Evolutionary conservation across 2,888 invertebrate genomes (phyloP), one percentile per base, ranked within the genome.

Genomic region (Chirona hameri): DNA sequence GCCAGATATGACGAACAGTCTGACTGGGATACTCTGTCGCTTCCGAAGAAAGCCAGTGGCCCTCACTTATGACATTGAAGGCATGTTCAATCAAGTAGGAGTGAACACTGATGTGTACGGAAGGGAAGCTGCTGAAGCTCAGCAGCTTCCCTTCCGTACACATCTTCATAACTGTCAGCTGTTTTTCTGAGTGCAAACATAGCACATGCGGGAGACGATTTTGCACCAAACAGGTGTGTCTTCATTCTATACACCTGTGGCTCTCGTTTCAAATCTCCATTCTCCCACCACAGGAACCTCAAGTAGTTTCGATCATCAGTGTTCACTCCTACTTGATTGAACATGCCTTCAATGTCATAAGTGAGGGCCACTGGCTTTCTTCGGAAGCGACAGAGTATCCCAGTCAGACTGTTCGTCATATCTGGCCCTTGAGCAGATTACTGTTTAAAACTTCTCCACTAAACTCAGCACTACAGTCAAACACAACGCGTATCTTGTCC

Each of bases 161-260:
- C 15, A n/a, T 39, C 7, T 39, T 39, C 46, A 48, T 69, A 76
- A 29, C 55, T 48, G 1, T 79, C 39, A 24, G 69, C 82, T 14
- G 14, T 48, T 27, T 79, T 46, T 48, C 82, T 82, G 12, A 83
- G 60, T 14, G 82, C 65, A 48, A 69, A n/a, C n/a, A n/a, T n/a
- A n/a, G n/a, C n/a, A n/a, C n/a, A n/a, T n/a, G n/a, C n/a, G n/a
- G n/a, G n/a, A 39, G 80, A 82, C 2, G 39, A 80, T 39, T 39
- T 72, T 39, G 83, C 82, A 46, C 83, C 80, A 82, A 83, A 83
- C 18, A 82, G 80, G 79, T 83, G 82, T 18, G 79, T 57, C n/a
- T 29, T 83, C 82, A 82, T 82, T 18, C 83, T 7, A 55, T 80
- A 83, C 79, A 82, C 80, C 27, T 52, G 14, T n/a, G 72, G 39